Evolutionary conservation across 2,113 vertebrate genomes (phyloP).

Genomic region (Ictalurus punctatus): DNA sequence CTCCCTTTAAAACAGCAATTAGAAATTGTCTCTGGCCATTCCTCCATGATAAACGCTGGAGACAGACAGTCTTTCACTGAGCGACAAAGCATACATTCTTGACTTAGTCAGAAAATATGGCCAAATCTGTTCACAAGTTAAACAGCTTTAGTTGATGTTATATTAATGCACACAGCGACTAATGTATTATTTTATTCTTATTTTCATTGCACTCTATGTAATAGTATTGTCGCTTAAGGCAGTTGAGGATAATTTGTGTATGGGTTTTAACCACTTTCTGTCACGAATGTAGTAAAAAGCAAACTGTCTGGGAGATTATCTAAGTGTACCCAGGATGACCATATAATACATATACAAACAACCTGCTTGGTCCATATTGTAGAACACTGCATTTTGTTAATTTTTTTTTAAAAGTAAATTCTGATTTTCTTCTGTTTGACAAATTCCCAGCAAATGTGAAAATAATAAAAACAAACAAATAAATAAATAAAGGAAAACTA

Average conservation of each 20-base stretch:
- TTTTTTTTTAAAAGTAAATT: neutral
- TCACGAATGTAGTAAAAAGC: neutral
- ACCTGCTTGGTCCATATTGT: neutral
- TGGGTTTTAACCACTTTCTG: neutral
- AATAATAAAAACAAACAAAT: neutral
- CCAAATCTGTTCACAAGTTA: constrained; percentile 1
- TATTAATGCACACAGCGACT: constrained; percentile 6
- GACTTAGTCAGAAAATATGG: neutral
- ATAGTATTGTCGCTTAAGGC: neutral
- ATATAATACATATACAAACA: neutral
- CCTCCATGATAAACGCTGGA: constrained; percentile 91
- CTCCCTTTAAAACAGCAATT: constrained; percentile 82
- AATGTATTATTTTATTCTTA: neutral
- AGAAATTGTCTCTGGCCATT: constrained; percentile 93
- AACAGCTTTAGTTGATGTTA: constrained; percentile 15
- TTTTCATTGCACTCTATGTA: constrained; percentile 14
- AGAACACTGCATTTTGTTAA: neutral
- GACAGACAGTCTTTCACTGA: constrained; percentile 91
- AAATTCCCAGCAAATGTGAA: neutral
- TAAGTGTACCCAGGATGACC: neutral
- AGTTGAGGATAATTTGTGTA: neutral
- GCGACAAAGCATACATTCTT: neutral
- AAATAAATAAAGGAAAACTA: neutral
- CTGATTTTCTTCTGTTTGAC: neutral
- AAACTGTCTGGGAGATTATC: neutral